Evolutionary conservation across 2,888 invertebrate genomes (phyloP).

Genomic region (Thera britannica): DNA sequence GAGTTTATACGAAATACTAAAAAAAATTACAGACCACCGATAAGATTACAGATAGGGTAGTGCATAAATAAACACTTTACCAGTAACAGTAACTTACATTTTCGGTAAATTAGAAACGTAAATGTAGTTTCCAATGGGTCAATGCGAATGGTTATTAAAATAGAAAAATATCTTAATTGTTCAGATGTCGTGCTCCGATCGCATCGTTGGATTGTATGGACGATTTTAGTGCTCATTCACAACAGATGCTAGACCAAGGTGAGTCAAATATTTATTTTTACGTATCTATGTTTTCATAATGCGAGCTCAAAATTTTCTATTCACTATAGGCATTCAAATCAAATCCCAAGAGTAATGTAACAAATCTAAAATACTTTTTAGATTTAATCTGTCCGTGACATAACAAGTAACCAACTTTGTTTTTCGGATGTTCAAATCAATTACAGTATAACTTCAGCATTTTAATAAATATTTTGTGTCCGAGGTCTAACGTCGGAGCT

Average conservation of each 20-base stretch:
- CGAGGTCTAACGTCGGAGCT: constrained; percentile 32
- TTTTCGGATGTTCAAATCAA: too few species aligned
- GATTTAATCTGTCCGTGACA: too few species aligned
- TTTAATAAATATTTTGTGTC: constrained; percentile 17
- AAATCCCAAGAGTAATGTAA: not conserved
- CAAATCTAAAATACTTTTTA: not conserved
- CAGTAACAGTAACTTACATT: too few species aligned
- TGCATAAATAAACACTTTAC: too few species aligned
- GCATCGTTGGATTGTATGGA: constrained; percentile 97
- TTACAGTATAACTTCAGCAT: not conserved
- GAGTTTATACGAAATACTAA: too few species aligned
- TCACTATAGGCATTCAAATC: not conserved
- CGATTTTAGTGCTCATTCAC: constrained; percentile 91
- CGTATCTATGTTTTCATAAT: not conserved
- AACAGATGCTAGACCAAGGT: constrained; percentile 83
- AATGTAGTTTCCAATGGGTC: not conserved
- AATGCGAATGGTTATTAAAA: constrained; percentile 30
- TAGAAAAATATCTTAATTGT: constrained; percentile 51
- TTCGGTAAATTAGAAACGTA: not conserved
- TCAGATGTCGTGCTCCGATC: constrained; percentile 94
- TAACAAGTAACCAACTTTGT: too few species aligned
- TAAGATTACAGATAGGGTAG: too few species aligned
- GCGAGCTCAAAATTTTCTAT: not conserved
- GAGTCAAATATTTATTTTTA: constrained; percentile 43
- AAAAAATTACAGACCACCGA: too few species aligned